Evolutionary conservation across 2,113 vertebrate species (phyloP), one percentile per base, ranked within the genome.

Genomic region (Protomyctophum bolini): DNA sequence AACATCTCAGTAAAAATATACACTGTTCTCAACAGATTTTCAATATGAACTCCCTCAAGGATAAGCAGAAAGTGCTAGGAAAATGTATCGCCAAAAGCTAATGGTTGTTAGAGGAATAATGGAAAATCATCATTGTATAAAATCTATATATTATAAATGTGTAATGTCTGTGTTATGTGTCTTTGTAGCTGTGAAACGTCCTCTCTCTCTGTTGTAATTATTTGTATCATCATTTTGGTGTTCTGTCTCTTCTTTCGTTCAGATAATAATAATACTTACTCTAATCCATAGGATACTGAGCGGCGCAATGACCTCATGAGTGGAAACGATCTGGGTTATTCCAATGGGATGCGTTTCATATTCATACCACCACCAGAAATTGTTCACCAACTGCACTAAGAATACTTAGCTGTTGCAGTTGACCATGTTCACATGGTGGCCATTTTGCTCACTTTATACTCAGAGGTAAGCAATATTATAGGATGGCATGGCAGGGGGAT

Each of bases 81-180:
- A 9, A 67, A 77, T 47, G 4, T 41, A 63, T 66, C 71, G 79
- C 70, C 72, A 79, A 72, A 63, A 62, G 74, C 62, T 81, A 8
- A 58, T 68, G 80, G 85, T 81, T 74, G 75, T 84, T 75, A 70
- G 68, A 73, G 51, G 58, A 65, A 72, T 80, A 66, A 58, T 33
- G 68, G 12, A 68, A 70, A 45, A 48, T 59, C 41, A 62, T 41
- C 49, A 29, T 54, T 12, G 48, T 66, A 62, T 58, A 68, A 82
- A 41, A 45, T 66, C 11, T 33, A 90, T 89, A 85, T 91, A 78
- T 77, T 75, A 77, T 85, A 76, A 82, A 73, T 87, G 82, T 90
- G 67, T 79, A 74, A 73, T 33, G 28, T 90, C 75, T 81, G 49
- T 77, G 73, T 81, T 82, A 7, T 73, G 59, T 70, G 62, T 85